A percentile compares a stretch with the other conserved stretches of the same genome.
Conservation (phyloP, 2,113 vertebrate genomes). For the Zosterops pallidus region DNA sequence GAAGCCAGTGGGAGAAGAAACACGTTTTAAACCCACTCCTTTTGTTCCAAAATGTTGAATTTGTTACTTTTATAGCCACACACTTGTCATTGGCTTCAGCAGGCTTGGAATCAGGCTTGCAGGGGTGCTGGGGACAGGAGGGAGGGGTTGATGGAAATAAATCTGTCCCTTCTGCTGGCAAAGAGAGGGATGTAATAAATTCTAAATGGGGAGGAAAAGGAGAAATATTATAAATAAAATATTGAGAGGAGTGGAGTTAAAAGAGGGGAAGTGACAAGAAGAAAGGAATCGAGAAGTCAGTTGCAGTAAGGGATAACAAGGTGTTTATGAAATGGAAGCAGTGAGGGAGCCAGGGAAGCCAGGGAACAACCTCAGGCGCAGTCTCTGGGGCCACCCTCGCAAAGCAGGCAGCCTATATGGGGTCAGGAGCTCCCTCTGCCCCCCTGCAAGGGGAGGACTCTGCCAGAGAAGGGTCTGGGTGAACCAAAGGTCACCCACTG, state of each 20-base stretch:
- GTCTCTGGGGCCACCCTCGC: not conserved
- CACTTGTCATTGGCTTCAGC: not conserved
- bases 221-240: not conserved
- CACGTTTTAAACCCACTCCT: not conserved
- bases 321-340: not conserved
- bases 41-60: not conserved
- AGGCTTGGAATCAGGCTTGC: not conserved
- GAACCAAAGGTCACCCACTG: too few species aligned
- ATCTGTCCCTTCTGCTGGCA: not conserved
- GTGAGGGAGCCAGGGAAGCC: not conserved
- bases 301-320: not conserved
- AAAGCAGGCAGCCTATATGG: not conserved
- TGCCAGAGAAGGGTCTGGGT: not conserved
- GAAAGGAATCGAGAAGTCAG: not conserved
- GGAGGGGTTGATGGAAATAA: not conserved
- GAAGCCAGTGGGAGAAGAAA: constrained; percentile 9
- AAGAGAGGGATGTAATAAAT: not conserved
- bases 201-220: fast-evolving
- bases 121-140: not conserved
- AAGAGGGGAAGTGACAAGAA: not conserved
- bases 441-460: not conserved
- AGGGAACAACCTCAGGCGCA: not conserved
- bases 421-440: not conserved
- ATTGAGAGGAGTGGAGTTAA: not conserved
- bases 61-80: not conserved